Evolutionary conservation across 2,113 vertebrate species (phyloP), one percentile per base, ranked within the genome.

Genomic region (Tragelaphus buxtoni): DNA sequence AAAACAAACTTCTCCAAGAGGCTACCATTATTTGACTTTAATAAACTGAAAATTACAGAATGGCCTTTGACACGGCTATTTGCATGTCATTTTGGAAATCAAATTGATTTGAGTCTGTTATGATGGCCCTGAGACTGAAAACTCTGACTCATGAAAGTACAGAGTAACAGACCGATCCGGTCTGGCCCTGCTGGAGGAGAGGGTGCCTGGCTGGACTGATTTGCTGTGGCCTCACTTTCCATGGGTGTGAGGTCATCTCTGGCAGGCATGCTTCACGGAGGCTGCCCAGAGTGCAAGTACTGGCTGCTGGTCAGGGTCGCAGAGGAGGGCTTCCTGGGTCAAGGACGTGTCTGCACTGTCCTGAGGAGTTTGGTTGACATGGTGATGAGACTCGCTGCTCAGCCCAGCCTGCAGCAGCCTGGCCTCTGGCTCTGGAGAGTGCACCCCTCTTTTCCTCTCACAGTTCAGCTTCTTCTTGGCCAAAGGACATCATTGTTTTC

Each of bases 11-110:
- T 85, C 58, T 93, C 49, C 74, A 74, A 58, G 77, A 74, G 79
- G 20, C 90, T 60, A 74, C 3, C 5, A 53, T 77, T 20, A 28
- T 32, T 81, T 60, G 53, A 42, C 11, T 53, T 84, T 88, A 69
- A 69, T 84, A 90, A 56, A 88, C 39, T 69, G 76, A 85, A 72
- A 95, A 56, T 47, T 96, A 30, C 88, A 79, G 63, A 91, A 77
- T 65, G 58, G 94, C 90, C 90, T 97, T 51, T 65, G 95, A 96
- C 87, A 42, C 0, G 9, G 96, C 60, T 60, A 81, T 94, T 97
- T 90, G 60, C 97, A 86, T 5, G 0, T 95, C 77, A 9, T 42
- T 83, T 90, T 56, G 87, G 80, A 93, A 14, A 9, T 83, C 76
- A 51, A 16, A 87, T 88, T 94, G 95, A 83, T 83, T 95, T 55